Conservation (phyloP, 2,888 invertebrate genomes). For the Pseudoips prasinana region DNA sequence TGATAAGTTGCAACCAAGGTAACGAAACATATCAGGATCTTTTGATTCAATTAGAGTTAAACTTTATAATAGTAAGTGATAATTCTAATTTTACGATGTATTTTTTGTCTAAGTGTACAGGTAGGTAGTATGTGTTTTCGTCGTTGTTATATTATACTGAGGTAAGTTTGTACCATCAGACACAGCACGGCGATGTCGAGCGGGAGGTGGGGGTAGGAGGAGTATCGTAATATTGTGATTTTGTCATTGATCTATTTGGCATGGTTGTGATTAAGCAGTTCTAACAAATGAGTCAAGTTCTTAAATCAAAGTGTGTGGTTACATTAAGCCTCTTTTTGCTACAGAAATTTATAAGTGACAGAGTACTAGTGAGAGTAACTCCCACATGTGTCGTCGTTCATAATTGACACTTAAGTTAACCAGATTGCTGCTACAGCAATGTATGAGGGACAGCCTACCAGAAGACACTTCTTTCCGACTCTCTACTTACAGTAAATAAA, state of each 20-base stretch:
- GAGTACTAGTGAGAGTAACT: too few species aligned
- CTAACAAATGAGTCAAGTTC: too few species aligned
- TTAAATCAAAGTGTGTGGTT: too few species aligned
- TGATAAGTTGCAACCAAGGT: slow-evolving; percentile 86
- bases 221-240: too few species aligned
- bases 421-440: too few species aligned
- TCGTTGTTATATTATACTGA: slow-evolving; percentile 30
- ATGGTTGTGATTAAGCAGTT: slow-evolving; percentile 6
- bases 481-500: too few species aligned
- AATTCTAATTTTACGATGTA: slow-evolving; percentile 28
- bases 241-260: background rate
- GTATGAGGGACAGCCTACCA: too few species aligned
- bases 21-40: slow-evolving; percentile 88
- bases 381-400: too few species aligned
- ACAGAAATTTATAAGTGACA: too few species aligned
- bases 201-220: slow-evolving; percentile 27
- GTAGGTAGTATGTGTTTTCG: slow-evolving; percentile 39
- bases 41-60: slow-evolving; percentile 81
- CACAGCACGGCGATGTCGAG: slow-evolving; percentile 36
- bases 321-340: too few species aligned
- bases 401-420: too few species aligned
- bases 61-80: slow-evolving; percentile 33
- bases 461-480: too few species aligned
- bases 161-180: slow-evolving; percentile 33
- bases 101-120: slow-evolving; percentile 54